Evolutionary conservation across 1,140 invertebrate species (phyloP).

Genomic region (Caenorhabditis remanei): DNA sequence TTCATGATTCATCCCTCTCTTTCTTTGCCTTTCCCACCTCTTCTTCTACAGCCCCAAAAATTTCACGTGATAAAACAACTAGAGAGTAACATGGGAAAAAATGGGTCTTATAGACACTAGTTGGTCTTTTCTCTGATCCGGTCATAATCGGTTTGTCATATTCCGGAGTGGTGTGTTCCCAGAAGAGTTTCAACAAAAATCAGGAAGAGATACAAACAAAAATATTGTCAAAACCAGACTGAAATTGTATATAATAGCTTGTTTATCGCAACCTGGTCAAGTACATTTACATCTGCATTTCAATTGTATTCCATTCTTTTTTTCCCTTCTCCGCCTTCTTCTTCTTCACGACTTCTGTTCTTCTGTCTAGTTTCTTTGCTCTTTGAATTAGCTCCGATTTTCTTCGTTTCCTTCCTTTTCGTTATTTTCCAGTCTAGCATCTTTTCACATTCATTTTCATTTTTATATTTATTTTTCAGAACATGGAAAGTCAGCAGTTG

Average conservation of each 20-base stretch:
- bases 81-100: constrained; percentile 40
- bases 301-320: not conserved
- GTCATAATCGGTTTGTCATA: constrained; percentile 21
- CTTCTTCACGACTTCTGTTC: not conserved
- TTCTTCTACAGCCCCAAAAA: not conserved
- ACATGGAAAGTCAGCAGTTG: constrained; percentile 64
- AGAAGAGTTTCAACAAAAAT: constrained; percentile 3
- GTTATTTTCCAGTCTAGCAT: not conserved
- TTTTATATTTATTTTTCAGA: not conserved
- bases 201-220: not conserved
- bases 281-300: constrained; percentile 5
- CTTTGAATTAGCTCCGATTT: constrained; percentile 31
- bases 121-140: constrained; percentile 25
- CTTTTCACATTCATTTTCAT: not conserved
- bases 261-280: constrained; percentile 1
- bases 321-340: not conserved
- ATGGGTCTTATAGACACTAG: constrained; percentile 18
- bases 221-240: constrained; percentile 30
- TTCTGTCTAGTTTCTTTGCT: constrained; percentile 18
- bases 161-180: not conserved
- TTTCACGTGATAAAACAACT: constrained; percentile 49
- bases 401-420: not conserved
- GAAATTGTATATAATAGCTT: constrained; percentile 41
- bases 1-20: constrained; percentile 36
- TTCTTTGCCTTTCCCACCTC: constrained; percentile 19